Evolutionary conservation across 2,113 vertebrate species (phyloP), one percentile per base, ranked within the genome.

Genomic region (Mirounga angustirostris): DNA sequence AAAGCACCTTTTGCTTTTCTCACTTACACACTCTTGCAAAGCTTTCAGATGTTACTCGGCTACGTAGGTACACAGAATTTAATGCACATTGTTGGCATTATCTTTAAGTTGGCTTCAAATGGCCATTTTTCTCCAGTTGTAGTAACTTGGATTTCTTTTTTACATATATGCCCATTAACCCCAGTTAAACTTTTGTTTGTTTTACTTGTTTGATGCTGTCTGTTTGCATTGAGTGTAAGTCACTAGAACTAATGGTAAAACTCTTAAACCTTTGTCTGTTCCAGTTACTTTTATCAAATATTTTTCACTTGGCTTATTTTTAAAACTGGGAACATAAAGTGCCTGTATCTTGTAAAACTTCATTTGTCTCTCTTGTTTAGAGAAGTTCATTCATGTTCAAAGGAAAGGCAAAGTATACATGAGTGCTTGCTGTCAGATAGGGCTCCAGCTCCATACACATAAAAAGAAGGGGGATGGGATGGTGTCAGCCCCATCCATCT

Each of bases 301-400:
- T 97, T 98, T 98, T 97, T 89, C 94, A 96, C 92, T 96, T 96
- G 93, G 84, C 81, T 95, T 97, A 92, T 97, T 98, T 98, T 96
- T 97, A 97, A 98, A 98, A 98, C 98, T 97, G 97, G 96, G 96
- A 98, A 98, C 98, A 98, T 98, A 98, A 98, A 98, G 98, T 98
- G 98, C 98, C 98, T 98, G 98, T 98, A 98, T 94, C 97, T 98
- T 98, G 96, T 97, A 97, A 98, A 96, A 94, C 82, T 98, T 95
- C 88, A 83, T 93, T 91, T 97, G 94, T 97, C 92, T 97, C 46
- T 95, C 36, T 97, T 63, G 91, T 98, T 97, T 89, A 84, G 86
- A 98, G 83, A 97, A 95, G 46, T 93, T 91, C 56, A 40, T 83
- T 96, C 36, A 50, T 65, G 82, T 88, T 93, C 85, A 69, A 36